Conservation (phyloP, 2,113 vertebrate species). For the Serinus canaria region DNA sequence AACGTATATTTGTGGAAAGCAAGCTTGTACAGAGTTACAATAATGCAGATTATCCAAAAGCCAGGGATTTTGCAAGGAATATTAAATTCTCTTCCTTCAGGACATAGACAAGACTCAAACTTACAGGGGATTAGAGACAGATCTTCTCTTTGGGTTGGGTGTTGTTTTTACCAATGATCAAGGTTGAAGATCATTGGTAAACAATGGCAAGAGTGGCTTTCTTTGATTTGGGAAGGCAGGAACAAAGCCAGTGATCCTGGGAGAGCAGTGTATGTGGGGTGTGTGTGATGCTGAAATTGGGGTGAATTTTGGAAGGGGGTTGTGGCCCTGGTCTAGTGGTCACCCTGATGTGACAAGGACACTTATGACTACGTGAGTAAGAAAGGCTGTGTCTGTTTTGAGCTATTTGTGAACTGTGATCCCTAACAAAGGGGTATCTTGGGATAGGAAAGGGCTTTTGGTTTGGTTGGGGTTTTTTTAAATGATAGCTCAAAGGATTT, state of each 20-base stretch:
- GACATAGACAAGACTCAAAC: not conserved
- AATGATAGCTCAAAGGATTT: not conserved
- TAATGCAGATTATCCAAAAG: not conserved
- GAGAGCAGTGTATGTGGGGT: fast-evolving
- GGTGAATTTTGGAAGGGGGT: not conserved
- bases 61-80: constrained; percentile 18
- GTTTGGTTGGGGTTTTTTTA: not conserved
- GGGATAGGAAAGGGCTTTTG: not conserved
- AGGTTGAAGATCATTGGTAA: too few relatives aligned
- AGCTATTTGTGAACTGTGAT: not conserved
- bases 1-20: not conserved
- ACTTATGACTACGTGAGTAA: fast-evolving
- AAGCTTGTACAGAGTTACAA: not conserved
- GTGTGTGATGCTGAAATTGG: not conserved
- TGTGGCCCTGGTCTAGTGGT: fast-evolving
- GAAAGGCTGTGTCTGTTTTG: not conserved
- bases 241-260: not conserved
- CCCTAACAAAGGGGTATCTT: not conserved
- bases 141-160: not conserved
- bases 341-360: not conserved
- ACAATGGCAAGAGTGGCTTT: not conserved
- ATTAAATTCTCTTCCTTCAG: constrained; percentile 42
- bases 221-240: not conserved
- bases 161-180: not conserved
- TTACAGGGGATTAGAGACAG: not conserved